phyloP scores from a whole-genome alignment of 2,797 vertebrate species.

The Vultur gryphus region DNA sequence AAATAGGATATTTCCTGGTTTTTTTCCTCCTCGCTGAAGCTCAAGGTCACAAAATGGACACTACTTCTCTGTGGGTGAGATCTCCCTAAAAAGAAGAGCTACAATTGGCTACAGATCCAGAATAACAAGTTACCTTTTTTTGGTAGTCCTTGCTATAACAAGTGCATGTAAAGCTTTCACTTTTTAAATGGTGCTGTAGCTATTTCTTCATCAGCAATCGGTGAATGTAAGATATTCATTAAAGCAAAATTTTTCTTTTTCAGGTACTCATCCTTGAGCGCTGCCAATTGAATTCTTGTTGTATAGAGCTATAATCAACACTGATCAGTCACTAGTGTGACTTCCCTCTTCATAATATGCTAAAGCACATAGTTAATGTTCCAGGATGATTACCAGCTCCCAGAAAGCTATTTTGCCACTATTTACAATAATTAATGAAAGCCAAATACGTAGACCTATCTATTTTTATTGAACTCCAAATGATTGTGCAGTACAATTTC shows the following conservation, averaged over 20 bases:
- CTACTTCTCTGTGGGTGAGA: neutral
- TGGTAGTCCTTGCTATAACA: neutral
- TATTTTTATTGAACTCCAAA: neutral
- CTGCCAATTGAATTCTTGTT: neutral
- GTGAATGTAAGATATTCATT: neutral
- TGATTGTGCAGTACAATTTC: neutral
- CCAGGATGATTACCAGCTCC: neutral
- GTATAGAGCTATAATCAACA: neutral
- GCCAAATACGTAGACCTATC: neutral
- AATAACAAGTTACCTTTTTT: neutral
- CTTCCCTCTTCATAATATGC: neutral
- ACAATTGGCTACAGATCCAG: neutral
- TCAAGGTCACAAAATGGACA: neutral
- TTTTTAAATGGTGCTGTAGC: neutral
- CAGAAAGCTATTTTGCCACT: neutral
- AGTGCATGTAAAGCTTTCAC: neutral
- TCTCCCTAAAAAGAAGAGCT: neutral
- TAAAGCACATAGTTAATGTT: neutral
- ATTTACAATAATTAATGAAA: neutral
- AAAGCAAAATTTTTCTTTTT: neutral
- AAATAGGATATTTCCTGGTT: rapidly evolving
- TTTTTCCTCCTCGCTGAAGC: neutral
- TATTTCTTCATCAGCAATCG: neutral
- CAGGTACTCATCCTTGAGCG: neutral
- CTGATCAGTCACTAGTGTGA: neutral